Percentiles rank a stretch among this genome's conserved stretches.
phyloP scores from a whole-genome alignment of 2,888 invertebrate species.

The Nomada goodeniana region DNA sequence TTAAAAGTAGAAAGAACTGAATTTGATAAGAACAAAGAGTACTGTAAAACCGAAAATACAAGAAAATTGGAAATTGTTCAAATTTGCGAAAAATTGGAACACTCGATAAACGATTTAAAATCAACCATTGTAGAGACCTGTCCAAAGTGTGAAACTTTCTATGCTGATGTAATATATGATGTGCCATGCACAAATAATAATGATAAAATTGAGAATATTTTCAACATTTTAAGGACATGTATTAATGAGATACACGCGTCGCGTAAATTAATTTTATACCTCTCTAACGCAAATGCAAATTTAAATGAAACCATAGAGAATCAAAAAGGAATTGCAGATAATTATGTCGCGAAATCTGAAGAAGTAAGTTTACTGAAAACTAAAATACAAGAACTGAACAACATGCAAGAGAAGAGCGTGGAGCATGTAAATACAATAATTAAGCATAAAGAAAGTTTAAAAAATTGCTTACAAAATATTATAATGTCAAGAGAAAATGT shows the following conservation, averaged over 20 bases:
- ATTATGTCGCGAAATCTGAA: constrained; percentile 31
- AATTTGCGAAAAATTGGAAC: constrained; percentile 50
- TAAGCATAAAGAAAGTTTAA: constrained; percentile 50
- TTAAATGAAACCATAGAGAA: constrained; percentile 59
- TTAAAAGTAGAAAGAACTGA: constrained; percentile 53
- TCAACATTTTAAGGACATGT: constrained; percentile 52
- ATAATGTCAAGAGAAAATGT: constrained; percentile 41
- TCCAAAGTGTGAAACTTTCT: constrained; percentile 27
- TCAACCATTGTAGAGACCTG: constrained; percentile 32
- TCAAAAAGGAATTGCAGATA: constrained; percentile 54
- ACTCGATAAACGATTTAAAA: constrained; percentile 47
- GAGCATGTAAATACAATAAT: constrained; percentile 53
- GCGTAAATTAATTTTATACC: constrained; percentile 50
- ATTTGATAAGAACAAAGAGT: constrained; percentile 46
- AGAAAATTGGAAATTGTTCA: constrained; percentile 51
- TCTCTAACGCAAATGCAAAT: constrained; percentile 44
- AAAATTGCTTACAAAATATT: constrained; percentile 36
- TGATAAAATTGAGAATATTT: constrained; percentile 39
- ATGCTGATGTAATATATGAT: constrained; percentile 16
- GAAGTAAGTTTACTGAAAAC: constrained; percentile 52
- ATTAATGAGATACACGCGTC: constrained; percentile 56
- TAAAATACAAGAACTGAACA: constrained; percentile 51
- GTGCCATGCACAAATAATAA: not conserved
- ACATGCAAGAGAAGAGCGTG: constrained; percentile 57
- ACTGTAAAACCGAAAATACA: constrained; percentile 31